These are phyloP conservation scores for Dynastes hyllus DNA, from an alignment of 2,888 invertebrate genomes.

Conservation along the genomic window DNA sequence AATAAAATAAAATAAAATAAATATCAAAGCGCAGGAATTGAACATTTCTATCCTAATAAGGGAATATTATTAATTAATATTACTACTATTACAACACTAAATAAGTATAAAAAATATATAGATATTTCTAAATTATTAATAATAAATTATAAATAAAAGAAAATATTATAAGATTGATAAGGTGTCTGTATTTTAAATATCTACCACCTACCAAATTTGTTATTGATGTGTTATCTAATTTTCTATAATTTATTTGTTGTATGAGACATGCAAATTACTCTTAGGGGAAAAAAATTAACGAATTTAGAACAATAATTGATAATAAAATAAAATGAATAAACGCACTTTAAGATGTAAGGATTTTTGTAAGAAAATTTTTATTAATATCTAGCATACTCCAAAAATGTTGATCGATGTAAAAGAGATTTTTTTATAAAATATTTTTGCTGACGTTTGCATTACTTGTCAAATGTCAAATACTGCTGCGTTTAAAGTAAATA, in stretches of 20 bases:
- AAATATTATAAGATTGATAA: background rate
- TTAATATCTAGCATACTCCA: background rate
- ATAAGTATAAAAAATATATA: conserved; percentile 2
- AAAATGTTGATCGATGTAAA: too few relatives aligned
- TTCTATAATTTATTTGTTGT: background rate
- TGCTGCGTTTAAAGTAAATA: too few relatives aligned
- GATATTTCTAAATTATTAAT: conserved; percentile 11
- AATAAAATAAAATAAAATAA: background rate
- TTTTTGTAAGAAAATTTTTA: background rate
- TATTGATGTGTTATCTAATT: background rate
- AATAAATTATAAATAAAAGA: conserved; percentile 15
- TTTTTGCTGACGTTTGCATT: too few relatives aligned
- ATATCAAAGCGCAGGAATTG: conserved; percentile 38
- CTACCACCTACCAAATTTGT: too few relatives aligned
- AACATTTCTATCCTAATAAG: conserved; percentile 24
- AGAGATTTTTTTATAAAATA: too few relatives aligned
- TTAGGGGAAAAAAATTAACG: conserved; percentile 12
- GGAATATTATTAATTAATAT: conserved; percentile 6
- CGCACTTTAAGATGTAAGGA: too few relatives aligned
- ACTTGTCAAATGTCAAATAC: too few relatives aligned
- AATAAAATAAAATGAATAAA: background rate
- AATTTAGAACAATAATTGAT: conserved; percentile 35
- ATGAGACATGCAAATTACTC: too few relatives aligned
- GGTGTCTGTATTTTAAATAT: background rate
- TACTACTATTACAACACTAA: background rate